Conservation (phyloP, 2,113 vertebrate genomes). For the Myiagra hebetior region DNA sequence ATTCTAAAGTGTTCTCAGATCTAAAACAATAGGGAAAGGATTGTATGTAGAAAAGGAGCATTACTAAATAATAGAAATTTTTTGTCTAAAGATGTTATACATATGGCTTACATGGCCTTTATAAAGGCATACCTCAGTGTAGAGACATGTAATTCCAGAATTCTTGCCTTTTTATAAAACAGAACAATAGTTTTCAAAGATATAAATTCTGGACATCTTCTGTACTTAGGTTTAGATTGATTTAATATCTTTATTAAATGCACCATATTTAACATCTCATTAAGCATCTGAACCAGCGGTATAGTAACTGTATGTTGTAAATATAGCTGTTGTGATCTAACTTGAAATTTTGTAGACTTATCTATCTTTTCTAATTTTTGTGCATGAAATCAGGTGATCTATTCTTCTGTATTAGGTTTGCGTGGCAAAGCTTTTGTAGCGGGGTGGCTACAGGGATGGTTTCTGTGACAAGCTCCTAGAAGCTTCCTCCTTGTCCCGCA, state of each 20-base stretch:
- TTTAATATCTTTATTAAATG: background rate
- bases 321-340: background rate
- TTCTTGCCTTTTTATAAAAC: background rate
- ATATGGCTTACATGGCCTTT: background rate
- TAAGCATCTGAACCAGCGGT: background rate
- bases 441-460: accelerated
- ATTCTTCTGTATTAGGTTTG: background rate
- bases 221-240: background rate
- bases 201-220: background rate
- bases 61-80: background rate
- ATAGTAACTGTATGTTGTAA: background rate
- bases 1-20: background rate
- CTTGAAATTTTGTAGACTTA: background rate
- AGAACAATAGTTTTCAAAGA: background rate
- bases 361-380: background rate
- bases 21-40: background rate
- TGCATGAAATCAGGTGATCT: background rate
- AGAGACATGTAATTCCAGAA: background rate
- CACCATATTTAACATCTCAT: background rate
- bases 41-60: background rate
- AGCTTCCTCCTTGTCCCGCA: background rate
- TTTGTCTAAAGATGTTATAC: background rate
- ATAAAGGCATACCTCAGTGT: background rate
- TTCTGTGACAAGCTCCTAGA: background rate
- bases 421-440: accelerated